Evolutionary conservation across 2,113 vertebrate species (phyloP), one percentile per base, ranked within the genome.

Genomic region (Petromus typicus): DNA sequence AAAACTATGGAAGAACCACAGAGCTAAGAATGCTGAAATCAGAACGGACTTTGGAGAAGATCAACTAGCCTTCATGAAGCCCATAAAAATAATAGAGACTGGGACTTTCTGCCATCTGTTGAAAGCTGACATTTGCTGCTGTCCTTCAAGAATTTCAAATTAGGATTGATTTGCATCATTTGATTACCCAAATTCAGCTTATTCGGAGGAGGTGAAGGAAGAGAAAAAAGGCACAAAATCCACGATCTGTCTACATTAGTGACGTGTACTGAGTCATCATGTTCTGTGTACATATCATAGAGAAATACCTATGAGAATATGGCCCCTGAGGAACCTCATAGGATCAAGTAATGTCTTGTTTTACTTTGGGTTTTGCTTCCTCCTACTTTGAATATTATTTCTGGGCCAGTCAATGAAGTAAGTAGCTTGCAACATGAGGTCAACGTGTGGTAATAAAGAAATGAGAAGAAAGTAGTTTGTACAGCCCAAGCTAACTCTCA

Each of bases 1-100:
- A 84, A 94, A 94, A 43, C 69, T 75, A 80, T 23, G 9, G 34
- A 86, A 56, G 32, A 80, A 90, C 54, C 22, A 84, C 18, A 89
- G 22, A 43, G 23, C 22, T 67, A 64, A 76, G 23, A 71, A 71
- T 23, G 20, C 32, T 59, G 8, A 37, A 83, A 63, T 90, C 45
- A 87, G 37, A 76, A 88, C 27, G 6, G 25, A 48, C 13, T 9
- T 67, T 51, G 89, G 56, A 90, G 32, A 54, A 78, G 30, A 66
- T 13, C 7, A 5, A 6, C 57, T 32, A 13, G 17, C 57, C 45
- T 94, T 66, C 51, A 4, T 6, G 16, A 51, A 20, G 30, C 25
- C n/a, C 17, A 40, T 12, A 82, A 71, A 73, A 8, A 6, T 27
- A 64, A 64, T 10, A 56, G 1, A 27, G 64, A 95, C 80, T 32